Percentiles rank a stretch among this genome's conserved stretches.
phyloP scores from a whole-genome alignment of 2,797 vertebrate species.

The Lemur catta region DNA sequence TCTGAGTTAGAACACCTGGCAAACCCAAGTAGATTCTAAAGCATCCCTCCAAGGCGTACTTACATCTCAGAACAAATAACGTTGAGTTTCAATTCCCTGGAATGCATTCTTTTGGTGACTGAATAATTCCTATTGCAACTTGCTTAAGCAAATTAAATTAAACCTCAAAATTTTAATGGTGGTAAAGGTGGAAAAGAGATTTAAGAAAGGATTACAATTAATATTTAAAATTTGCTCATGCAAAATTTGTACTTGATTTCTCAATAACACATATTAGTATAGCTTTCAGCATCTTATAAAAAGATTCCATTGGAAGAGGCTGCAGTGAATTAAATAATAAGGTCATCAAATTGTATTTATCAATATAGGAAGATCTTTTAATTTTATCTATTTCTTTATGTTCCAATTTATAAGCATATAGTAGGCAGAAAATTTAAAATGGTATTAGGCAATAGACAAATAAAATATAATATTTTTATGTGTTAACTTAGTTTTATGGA shows the following conservation, averaged over 20 bases:
- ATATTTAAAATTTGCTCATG: not conserved
- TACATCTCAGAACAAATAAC: slow-evolving; percentile 41
- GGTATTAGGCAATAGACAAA: slow-evolving; percentile 6
- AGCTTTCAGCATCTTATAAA: not conserved
- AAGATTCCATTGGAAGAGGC: not conserved
- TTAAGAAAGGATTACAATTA: slow-evolving; percentile 34
- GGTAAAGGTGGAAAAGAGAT: not conserved
- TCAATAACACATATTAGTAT: not conserved
- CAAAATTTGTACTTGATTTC: slow-evolving; percentile 39
- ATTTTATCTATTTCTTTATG: not conserved
- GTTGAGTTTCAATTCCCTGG: not conserved
- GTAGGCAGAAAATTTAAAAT: slow-evolving; percentile 34
- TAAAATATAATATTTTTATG: not conserved
- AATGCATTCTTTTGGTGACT: slow-evolving; percentile 30
- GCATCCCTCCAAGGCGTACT: slow-evolving; percentile 4
- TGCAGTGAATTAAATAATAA: slow-evolving; percentile 24
- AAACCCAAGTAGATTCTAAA: slow-evolving; percentile 3
- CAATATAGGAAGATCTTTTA: not conserved
- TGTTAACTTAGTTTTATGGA: not conserved
- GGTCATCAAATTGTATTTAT: not conserved
- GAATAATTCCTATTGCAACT: slow-evolving; percentile 46
- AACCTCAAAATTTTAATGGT: slow-evolving; percentile 16
- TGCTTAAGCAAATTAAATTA: slow-evolving; percentile 57
- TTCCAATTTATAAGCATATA: not conserved
- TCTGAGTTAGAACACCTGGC: slow-evolving; percentile 54